These are phyloP conservation scores for Diloba caeruleocephala DNA, from an alignment of 2,888 invertebrate genomes.

Conservation along the genomic window DNA sequence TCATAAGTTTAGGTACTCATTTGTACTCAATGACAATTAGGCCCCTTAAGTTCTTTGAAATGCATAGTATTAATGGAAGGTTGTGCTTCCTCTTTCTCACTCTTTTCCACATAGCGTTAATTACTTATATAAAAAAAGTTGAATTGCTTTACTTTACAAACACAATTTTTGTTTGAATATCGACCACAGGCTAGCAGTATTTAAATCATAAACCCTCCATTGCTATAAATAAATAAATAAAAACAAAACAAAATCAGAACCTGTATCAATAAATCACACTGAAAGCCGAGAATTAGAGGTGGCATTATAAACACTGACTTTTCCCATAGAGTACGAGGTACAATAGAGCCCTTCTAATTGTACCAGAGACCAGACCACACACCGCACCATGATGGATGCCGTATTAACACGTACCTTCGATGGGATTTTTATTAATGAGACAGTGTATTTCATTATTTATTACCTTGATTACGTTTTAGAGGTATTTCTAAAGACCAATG, in stretches of 20 bases:
- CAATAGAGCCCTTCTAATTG: constrained; percentile 54
- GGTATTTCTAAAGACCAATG: too few species aligned
- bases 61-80: too few species aligned
- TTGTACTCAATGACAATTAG: too few species aligned
- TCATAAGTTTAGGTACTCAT: too few species aligned
- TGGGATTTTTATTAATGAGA: constrained; percentile 49
- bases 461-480: constrained; percentile 8
- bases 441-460: constrained; percentile 37
- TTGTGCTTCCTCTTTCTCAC: too few species aligned
- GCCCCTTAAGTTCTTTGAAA: too few species aligned
- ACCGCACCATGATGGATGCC: constrained; percentile 59
- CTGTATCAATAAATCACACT: constrained; percentile 49
- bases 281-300: constrained; percentile 44
- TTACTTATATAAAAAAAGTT: too few species aligned
- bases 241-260: constrained; percentile 32
- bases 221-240: constrained; percentile 5
- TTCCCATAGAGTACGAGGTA: constrained; percentile 56
- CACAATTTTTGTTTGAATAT: too few species aligned
- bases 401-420: constrained; percentile 56
- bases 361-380: constrained; percentile 64
- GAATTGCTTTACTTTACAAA: too few species aligned
- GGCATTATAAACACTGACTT: constrained; percentile 45
- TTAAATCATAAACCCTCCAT: background rate
- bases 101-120: too few species aligned
- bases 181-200: too few species aligned